phyloP scores from a whole-genome alignment of 2,113 vertebrate genomes.

The Hipposideros armiger region DNA sequence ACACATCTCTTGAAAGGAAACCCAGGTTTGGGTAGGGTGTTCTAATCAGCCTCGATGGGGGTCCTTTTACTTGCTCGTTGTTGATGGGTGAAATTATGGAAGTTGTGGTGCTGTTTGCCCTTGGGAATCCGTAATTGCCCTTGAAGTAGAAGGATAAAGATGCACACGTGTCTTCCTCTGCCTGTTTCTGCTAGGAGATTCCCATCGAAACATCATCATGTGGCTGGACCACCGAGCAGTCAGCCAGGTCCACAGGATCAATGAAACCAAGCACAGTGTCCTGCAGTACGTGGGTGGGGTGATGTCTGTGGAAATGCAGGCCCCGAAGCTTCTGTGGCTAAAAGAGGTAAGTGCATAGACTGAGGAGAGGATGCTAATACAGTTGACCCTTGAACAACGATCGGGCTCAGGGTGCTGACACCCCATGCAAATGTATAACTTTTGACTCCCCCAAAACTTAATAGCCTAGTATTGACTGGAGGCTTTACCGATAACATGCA shows the following conservation, averaged over 20 bases:
- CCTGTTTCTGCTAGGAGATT: slow-evolving; percentile 84
- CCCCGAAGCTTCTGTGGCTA: slow-evolving; percentile 97
- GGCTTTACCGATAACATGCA: neutral
- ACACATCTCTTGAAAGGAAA: neutral
- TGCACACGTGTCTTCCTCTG: neutral
- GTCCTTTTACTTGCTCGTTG: neutral
- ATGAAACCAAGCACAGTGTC: slow-evolving; percentile 89
- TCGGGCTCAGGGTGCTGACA: no score
- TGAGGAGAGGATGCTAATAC: neutral
- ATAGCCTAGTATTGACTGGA: neutral
- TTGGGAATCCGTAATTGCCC: neutral
- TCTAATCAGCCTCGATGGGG: neutral
- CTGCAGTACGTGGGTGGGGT: slow-evolving; percentile 93
- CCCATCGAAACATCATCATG: slow-evolving; percentile 93
- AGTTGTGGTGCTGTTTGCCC: neutral
- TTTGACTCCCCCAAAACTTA: neutral
- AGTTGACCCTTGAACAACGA: neutral
- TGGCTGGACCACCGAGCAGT: slow-evolving; percentile 98
- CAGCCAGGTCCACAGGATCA: slow-evolving; percentile 93
- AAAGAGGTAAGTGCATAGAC: slow-evolving; percentile 92
- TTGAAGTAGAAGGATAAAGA: neutral
- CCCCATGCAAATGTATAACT: neutral
- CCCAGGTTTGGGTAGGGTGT: neutral
- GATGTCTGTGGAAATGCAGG: slow-evolving; percentile 99
- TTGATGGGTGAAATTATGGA: neutral